A percentile compares a stretch with the other conserved stretches of the same genome.
Evolutionary conservation across 2,113 vertebrate genomes (phyloP).

Genomic region (Cardinalis cardinalis): DNA sequence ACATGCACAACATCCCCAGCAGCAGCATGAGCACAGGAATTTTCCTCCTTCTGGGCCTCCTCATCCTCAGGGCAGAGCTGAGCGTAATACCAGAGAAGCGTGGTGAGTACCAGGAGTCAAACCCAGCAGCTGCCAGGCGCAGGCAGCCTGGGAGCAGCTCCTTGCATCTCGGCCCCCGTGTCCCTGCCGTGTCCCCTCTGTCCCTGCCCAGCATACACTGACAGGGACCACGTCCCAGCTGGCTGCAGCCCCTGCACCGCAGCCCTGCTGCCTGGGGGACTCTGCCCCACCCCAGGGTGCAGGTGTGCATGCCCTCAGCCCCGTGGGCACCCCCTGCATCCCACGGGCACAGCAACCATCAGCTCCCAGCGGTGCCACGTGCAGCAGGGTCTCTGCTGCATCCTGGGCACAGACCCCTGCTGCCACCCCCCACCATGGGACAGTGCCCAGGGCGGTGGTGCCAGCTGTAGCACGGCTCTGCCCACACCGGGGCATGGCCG

Average conservation of each 20-base stretch:
- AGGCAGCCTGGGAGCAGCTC: background rate
- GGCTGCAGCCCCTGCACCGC: accelerated
- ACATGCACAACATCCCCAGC: accelerated
- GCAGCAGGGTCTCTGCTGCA: background rate
- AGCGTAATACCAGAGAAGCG: accelerated
- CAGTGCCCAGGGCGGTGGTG: accelerated
- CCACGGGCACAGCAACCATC: accelerated
- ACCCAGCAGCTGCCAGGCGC: background rate
- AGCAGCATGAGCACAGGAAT: background rate
- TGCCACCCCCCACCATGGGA: accelerated
- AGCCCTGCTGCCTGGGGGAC: background rate
- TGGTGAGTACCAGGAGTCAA: background rate
- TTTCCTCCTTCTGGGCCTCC: background rate
- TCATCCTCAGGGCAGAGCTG: background rate
- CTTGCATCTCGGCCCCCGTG: accelerated
- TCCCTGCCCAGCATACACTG: background rate
- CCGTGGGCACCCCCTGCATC: background rate
- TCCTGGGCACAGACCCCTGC: background rate
- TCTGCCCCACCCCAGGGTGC: background rate
- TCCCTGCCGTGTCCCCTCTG: background rate
- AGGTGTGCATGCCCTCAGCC: background rate
- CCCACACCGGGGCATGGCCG: accelerated
- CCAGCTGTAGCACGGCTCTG: background rate
- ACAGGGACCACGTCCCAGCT: accelerated
- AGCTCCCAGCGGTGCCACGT: accelerated